These are phyloP conservation scores for Troglohyphantes excavatus DNA, from an alignment of 2,888 invertebrate genomes.

Conservation along the genomic window DNA sequence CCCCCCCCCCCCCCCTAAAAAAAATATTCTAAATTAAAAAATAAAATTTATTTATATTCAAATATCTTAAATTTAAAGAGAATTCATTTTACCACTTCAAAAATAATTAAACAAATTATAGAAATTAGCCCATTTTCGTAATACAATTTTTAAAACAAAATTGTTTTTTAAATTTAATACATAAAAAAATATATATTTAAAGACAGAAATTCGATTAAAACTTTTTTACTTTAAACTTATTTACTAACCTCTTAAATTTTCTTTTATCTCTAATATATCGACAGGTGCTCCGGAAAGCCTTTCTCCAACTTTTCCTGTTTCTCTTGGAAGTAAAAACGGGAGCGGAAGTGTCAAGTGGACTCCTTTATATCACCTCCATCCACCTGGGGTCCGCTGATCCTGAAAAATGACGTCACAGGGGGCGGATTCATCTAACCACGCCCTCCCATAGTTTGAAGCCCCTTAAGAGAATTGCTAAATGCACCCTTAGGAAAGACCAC, in stretches of 20 bases:
- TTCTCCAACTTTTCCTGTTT: conserved; percentile 9
- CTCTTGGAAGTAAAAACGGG: conserved; percentile 26
- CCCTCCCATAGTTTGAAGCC: conserved; percentile 4
- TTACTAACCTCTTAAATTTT: neutral
- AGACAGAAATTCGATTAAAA: no score
- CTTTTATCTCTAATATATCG: no score
- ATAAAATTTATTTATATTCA: no score
- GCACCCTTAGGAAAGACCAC: neutral
- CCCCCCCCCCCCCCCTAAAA: no score
- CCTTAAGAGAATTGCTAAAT: conserved; percentile 30
- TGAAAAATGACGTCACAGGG: conserved; percentile 37
- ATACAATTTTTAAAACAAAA: no score
- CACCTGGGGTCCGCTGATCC: conserved; percentile 40
- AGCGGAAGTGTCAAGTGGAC: conserved; percentile 21
- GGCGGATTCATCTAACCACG: conserved; percentile 34
- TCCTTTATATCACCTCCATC: conserved; percentile 37
- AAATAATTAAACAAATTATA: no score
- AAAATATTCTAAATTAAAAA: no score
- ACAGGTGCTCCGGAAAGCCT: neutral
- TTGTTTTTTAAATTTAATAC: no score
- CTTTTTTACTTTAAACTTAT: neutral
- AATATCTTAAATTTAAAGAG: no score
- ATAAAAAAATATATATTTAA: no score
- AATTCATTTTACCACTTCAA: no score
- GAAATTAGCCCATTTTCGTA: no score